Percentiles rank a stretch among this genome's conserved stretches.
These are phyloP conservation scores for Taxidea taxus DNA, from an alignment of 2,113 vertebrate species.

Conservation along the genomic window DNA sequence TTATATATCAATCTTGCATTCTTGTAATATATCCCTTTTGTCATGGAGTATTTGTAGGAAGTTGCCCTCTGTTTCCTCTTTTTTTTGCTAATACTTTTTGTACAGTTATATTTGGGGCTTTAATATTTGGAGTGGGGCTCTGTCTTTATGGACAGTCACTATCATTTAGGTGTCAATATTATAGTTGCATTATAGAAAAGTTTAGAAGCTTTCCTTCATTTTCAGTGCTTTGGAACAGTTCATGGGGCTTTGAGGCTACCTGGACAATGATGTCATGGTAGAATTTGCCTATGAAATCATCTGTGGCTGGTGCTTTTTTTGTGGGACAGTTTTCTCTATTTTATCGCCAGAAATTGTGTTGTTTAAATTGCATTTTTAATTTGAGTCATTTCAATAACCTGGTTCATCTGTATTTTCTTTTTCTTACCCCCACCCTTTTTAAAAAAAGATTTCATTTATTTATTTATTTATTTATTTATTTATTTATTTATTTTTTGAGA, in stretches of 20 bases:
- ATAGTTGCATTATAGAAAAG: not conserved
- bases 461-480: no score
- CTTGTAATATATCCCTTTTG: not conserved
- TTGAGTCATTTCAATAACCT: not conserved
- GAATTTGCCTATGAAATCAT: not conserved
- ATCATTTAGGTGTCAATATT: not conserved
- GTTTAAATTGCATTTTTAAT: not conserved
- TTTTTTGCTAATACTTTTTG: not conserved
- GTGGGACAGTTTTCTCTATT: not conserved
- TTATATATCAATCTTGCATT: not conserved
- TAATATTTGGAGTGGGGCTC: not conserved
- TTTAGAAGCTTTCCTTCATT: not conserved
- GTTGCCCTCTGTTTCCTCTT: not conserved
- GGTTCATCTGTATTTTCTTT: not conserved
- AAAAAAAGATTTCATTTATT: no score
- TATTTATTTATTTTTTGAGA: no score
- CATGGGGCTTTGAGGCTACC: not conserved
- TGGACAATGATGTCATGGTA: not conserved
- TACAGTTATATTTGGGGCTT: not conserved
- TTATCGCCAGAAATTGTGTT: not conserved
- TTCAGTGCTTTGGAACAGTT: not conserved
- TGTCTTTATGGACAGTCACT: not conserved
- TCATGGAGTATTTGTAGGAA: not conserved
- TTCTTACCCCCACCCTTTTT: not conserved
- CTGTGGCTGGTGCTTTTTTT: not conserved